These are phyloP conservation scores for Enteromius treurensis DNA, from an alignment of 2,797 vertebrate species.

Conservation along the genomic window DNA sequence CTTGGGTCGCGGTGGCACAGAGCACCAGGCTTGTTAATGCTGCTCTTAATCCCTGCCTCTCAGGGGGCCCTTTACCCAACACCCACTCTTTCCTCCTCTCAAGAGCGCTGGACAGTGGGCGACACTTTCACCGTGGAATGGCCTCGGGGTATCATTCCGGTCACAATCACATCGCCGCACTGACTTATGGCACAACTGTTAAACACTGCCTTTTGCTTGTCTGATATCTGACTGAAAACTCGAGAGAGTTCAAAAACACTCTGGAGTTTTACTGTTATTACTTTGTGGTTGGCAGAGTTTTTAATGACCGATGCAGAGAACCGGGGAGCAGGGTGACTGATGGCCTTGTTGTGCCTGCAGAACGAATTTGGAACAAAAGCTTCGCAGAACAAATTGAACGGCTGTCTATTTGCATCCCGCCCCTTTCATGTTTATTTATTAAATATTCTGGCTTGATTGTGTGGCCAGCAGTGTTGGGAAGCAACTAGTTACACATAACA, in stretches of 20 bases:
- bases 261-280: constrained; percentile 19
- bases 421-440: constrained; percentile 16
- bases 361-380: constrained; percentile 12
- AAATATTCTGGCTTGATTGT: constrained; percentile 9
- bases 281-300: constrained; percentile 10
- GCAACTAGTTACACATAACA: not conserved
- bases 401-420: not conserved
- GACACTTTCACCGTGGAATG: constrained; percentile 37
- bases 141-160: constrained; percentile 48
- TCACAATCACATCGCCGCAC: constrained; percentile 38
- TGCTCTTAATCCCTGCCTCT: constrained; percentile 58
- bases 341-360: not conserved
- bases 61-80: constrained; percentile 51
- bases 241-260: constrained; percentile 13
- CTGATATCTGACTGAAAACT: constrained; percentile 10
- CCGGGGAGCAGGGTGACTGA: not conserved
- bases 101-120: constrained; percentile 18
- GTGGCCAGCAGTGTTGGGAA: not conserved
- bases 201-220: not conserved
- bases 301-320: constrained; percentile 9
- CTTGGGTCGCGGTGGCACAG: constrained; percentile 51
- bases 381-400: not conserved
- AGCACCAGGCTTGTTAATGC: constrained; percentile 52
- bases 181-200: constrained; percentile 10
- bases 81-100: constrained; percentile 45